These are phyloP conservation scores for Kradibia gibbosae DNA, from an alignment of 1,140 invertebrate species.

Conservation along the genomic window DNA sequence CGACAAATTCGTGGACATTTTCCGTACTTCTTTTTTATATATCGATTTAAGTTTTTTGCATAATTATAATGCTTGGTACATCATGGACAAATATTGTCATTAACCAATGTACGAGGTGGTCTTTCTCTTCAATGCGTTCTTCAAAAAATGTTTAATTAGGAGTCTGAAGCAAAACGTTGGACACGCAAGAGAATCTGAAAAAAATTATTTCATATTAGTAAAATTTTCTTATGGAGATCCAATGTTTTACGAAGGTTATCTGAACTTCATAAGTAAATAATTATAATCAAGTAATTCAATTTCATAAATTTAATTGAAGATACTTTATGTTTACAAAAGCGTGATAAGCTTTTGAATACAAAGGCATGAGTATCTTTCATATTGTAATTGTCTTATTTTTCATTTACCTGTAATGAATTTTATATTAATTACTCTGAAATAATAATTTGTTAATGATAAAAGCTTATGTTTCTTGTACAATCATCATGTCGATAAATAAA, in stretches of 20 bases:
- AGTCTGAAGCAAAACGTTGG: not conserved
- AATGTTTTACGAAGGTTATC: not conserved
- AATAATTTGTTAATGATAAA: no score
- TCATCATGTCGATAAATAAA: no score
- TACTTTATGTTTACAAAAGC: not conserved
- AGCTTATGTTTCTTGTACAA: no score
- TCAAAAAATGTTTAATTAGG: not conserved
- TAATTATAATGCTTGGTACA: slow-evolving; percentile 32
- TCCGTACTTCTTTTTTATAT: slow-evolving; percentile 71
- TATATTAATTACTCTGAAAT: no score
- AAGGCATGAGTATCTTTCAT: no score
- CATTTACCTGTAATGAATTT: no score
- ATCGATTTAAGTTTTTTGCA: slow-evolving; percentile 65
- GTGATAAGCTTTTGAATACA: no score
- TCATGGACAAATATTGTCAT: not conserved
- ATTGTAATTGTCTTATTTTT: no score
- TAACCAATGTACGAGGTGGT: not conserved
- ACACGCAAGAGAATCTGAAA: slow-evolving; percentile 20
- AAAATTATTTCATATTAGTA: slow-evolving; percentile 3
- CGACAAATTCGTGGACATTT: slow-evolving; percentile 72
- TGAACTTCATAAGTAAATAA: not conserved
- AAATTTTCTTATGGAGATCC: not conserved
- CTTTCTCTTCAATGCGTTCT: not conserved
- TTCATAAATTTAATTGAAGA: not conserved
- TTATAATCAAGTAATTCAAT: not conserved